Percentiles rank a stretch among this genome's conserved stretches.
Conservation (phyloP, 2,888 invertebrate genomes). For the Graphium colonna region DNA sequence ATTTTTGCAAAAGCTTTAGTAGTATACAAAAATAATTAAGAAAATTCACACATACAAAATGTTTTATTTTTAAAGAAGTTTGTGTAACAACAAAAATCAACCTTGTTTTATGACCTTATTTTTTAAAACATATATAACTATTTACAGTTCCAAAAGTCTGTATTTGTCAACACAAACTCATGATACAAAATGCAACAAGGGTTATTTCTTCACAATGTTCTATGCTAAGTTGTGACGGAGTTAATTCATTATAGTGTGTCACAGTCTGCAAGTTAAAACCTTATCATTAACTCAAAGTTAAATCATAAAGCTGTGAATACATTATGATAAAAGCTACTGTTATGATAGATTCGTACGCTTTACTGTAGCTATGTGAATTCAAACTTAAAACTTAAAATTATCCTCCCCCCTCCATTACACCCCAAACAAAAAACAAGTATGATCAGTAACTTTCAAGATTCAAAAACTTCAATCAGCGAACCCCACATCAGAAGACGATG, state of each 20-base stretch:
- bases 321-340: slow-evolving; percentile 71
- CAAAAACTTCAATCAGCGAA: slow-evolving; percentile 10
- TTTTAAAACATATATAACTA: slow-evolving; percentile 77
- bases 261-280: slow-evolving; percentile 66
- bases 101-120: slow-evolving; percentile 77
- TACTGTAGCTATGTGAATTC: slow-evolving; percentile 61
- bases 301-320: slow-evolving; percentile 74
- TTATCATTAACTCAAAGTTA: slow-evolving; percentile 61
- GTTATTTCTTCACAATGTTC: slow-evolving; percentile 69
- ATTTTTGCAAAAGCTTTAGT: slow-evolving; percentile 23
- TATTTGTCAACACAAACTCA: slow-evolving; percentile 75
- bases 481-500: slow-evolving; percentile 34
- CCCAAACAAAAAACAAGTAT: slow-evolving; percentile 45
- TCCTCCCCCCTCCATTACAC: slow-evolving; percentile 63
- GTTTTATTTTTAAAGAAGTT: slow-evolving; percentile 78
- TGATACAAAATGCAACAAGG: slow-evolving; percentile 76
- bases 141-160: slow-evolving; percentile 76
- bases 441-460: slow-evolving; percentile 13
- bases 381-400: slow-evolving; percentile 62
- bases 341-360: slow-evolving; percentile 64
- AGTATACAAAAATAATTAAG: slow-evolving; percentile 51
- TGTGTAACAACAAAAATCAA: slow-evolving; percentile 80
- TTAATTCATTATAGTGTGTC: slow-evolving; percentile 70
- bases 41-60: slow-evolving; percentile 78
- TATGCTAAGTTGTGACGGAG: slow-evolving; percentile 77